A percentile compares a stretch with the other conserved stretches of the same genome.
Conservation (phyloP, 2,113 vertebrate genomes). For the Etia nguti region DNA sequence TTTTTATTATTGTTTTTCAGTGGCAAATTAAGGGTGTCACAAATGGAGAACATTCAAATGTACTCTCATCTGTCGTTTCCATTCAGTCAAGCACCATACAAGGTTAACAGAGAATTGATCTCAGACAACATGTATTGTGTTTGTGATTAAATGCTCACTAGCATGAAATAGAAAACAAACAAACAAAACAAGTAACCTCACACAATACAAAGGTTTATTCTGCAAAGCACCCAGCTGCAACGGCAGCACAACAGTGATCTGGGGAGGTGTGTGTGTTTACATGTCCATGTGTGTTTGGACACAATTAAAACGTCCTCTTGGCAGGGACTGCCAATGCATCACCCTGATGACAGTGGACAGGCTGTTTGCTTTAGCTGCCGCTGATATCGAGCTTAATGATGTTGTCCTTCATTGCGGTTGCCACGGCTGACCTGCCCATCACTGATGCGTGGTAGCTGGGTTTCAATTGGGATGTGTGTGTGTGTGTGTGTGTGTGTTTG, state of each 20-base stretch:
- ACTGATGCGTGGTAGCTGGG: constrained; percentile 32
- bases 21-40: not conserved
- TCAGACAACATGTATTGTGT: not conserved
- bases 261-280: not conserved
- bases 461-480: not conserved
- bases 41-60: not conserved
- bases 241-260: not conserved
- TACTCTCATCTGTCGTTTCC: not conserved
- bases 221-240: not conserved
- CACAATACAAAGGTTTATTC: not conserved
- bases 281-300: constrained; percentile 20
- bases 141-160: not conserved
- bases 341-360: constrained; percentile 65
- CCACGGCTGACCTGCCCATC: constrained; percentile 34
- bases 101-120: constrained; percentile 16
- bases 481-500: not conserved
- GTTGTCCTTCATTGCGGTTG: constrained; percentile 62
- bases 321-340: constrained; percentile 58
- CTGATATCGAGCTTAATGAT: constrained; percentile 68
- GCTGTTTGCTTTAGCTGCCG: constrained; percentile 49
- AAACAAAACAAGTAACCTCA: not conserved
- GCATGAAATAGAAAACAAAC: not conserved
- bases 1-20: not conserved
- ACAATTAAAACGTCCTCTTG: constrained; percentile 66
- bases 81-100: not conserved